Conservation (phyloP, 1,140 invertebrate genomes). For the Panagrolaimus sp. region DNA sequence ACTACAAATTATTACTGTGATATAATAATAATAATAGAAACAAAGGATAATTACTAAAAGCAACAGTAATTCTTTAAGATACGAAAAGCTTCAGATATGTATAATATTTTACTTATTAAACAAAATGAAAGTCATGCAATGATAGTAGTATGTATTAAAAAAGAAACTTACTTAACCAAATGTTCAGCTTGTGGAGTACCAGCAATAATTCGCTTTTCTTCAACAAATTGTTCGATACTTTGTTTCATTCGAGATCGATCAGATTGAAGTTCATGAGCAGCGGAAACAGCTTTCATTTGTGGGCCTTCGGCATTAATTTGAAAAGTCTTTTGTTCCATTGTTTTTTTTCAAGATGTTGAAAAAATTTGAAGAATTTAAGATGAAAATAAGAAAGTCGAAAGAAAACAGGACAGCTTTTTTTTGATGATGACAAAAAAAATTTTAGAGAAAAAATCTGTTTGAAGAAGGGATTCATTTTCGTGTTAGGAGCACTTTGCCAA, state of each 20-base stretch:
- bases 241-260: constrained; percentile 31
- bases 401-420: too few species aligned
- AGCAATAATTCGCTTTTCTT: constrained; percentile 36
- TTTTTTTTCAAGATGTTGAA: too few species aligned
- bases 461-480: too few species aligned
- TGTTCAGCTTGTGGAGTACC: constrained; percentile 47
- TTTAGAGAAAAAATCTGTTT: too few species aligned
- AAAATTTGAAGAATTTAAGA: too few species aligned
- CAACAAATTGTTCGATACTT: constrained; percentile 31
- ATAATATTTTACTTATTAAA: constrained; percentile 14
- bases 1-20: constrained; percentile 10
- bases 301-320: not conserved
- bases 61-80: not conserved
- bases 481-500: too few species aligned
- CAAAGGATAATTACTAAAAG: constrained; percentile 2
- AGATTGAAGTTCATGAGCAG: constrained; percentile 31
- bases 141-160: not conserved
- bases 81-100: not conserved
- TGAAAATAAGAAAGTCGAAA: too few species aligned
- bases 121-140: constrained; percentile 2
- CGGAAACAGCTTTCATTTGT: not conserved
- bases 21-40: constrained; percentile 21
- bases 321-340: too few species aligned
- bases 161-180: constrained; percentile 37
- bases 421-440: too few species aligned